Conservation (phyloP, 64 coral and sea anemone species). For the Pocillopora damicornis region DNA sequence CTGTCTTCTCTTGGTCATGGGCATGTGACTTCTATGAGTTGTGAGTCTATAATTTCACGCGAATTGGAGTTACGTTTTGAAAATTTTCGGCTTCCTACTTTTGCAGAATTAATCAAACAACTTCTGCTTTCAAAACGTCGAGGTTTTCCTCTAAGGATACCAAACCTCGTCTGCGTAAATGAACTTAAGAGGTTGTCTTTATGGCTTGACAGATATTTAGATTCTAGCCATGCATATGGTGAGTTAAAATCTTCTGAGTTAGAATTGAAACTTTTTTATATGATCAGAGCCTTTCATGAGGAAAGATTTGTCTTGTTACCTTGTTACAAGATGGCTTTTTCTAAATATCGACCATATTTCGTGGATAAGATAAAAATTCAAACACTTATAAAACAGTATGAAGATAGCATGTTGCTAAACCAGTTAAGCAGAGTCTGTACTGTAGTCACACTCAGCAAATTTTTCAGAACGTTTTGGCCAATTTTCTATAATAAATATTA, state of each 20-base stretch:
- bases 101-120: not conserved
- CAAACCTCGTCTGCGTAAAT: not conserved
- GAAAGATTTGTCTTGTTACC: not conserved
- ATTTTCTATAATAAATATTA: no score
- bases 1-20: not conserved
- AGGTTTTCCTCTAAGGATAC: not conserved
- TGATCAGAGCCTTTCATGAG: slow-evolving; percentile 3
- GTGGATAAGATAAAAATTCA: not conserved
- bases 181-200: not conserved
- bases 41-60: not conserved
- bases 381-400: not conserved
- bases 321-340: not conserved
- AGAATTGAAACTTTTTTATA: not conserved
- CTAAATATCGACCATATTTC: not conserved
- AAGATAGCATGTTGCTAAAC: not conserved
- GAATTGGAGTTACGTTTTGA: no score
- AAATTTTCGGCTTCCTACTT: not conserved
- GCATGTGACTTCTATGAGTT: not conserved
- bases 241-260: no score
- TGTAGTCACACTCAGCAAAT: not conserved
- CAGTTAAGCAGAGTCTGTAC: not conserved
- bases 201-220: not conserved
- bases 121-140: not conserved
- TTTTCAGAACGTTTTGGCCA: no score
- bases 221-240: not conserved